phyloP scores from a whole-genome alignment of 2,797 vertebrate genomes.

The Myotis planiceps region DNA sequence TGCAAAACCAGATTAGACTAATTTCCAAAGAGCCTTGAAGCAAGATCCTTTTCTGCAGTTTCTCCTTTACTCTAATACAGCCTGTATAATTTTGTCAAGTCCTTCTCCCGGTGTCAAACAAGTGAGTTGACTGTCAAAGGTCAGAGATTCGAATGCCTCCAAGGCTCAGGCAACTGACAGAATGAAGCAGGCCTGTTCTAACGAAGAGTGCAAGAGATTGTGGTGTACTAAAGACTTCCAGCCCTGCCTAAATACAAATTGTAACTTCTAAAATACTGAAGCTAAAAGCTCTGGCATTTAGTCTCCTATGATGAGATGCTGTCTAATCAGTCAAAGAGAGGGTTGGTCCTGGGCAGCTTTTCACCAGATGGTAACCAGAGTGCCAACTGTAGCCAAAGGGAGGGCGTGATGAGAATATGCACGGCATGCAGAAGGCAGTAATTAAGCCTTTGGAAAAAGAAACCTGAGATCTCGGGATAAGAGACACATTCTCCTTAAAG shows the following conservation, averaged over 20 bases:
- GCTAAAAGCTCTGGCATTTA: neutral
- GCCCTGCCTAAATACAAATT: neutral
- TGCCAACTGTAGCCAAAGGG: neutral
- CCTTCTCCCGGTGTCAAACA: neutral
- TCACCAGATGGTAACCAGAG: neutral
- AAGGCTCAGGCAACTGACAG: neutral
- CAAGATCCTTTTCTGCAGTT: neutral
- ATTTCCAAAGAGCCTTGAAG: constrained; percentile 7
- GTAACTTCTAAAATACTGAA: neutral
- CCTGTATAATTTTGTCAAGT: neutral
- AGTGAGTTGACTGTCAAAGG: neutral
- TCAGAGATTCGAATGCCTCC: neutral
- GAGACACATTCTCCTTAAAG: neutral
- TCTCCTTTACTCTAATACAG: neutral
- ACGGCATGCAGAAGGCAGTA: neutral
- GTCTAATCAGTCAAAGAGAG: neutral
- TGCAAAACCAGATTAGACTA: neutral
- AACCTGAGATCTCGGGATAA: neutral
- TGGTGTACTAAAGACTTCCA: neutral
- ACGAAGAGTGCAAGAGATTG: neutral
- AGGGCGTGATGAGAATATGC: neutral
- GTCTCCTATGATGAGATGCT: neutral
- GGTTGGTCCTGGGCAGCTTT: neutral
- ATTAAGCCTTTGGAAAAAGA: neutral
- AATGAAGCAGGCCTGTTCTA: neutral